These are phyloP conservation scores for Carposina sasakii DNA, from an alignment of 1,140 invertebrate species.

Conservation along the genomic window DNA sequence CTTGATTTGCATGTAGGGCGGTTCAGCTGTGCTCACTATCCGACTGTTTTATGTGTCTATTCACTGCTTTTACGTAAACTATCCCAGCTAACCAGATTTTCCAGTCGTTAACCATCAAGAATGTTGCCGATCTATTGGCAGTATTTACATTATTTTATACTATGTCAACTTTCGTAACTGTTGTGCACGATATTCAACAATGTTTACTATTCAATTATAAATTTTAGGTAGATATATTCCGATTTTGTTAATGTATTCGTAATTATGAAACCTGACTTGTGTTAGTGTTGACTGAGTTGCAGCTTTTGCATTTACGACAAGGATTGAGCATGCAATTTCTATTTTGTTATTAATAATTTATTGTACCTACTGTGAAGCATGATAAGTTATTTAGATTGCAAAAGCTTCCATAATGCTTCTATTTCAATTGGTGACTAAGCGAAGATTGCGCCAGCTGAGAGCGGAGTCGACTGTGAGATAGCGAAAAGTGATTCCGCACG, in stretches of 20 bases:
- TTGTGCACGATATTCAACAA: too few relatives aligned
- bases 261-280: too few relatives aligned
- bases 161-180: neutral
- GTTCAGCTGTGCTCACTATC: constrained; percentile 33
- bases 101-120: constrained; percentile 34
- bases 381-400: constrained; percentile 41
- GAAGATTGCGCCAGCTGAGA: constrained; percentile 30
- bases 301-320: neutral
- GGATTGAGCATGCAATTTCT: too few relatives aligned
- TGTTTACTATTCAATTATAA: too few relatives aligned
- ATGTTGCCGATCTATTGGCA: constrained; percentile 19
- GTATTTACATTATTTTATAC: constrained; percentile 1
- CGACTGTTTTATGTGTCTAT: constrained; percentile 49
- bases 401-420: constrained; percentile 39
- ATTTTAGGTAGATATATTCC: too few relatives aligned
- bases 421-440: constrained; percentile 52
- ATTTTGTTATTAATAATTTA: too few relatives aligned
- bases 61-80: constrained; percentile 49
- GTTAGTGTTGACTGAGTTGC: too few relatives aligned
- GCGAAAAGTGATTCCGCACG: constrained; percentile 54
- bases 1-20: constrained; percentile 66
- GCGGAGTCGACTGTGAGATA: constrained; percentile 28
- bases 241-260: too few relatives aligned
- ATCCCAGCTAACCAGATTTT: constrained; percentile 31
- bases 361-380: constrained; percentile 2